Conservation (phyloP, 1,140 invertebrate species). For the Drosophila sp. region DNA sequence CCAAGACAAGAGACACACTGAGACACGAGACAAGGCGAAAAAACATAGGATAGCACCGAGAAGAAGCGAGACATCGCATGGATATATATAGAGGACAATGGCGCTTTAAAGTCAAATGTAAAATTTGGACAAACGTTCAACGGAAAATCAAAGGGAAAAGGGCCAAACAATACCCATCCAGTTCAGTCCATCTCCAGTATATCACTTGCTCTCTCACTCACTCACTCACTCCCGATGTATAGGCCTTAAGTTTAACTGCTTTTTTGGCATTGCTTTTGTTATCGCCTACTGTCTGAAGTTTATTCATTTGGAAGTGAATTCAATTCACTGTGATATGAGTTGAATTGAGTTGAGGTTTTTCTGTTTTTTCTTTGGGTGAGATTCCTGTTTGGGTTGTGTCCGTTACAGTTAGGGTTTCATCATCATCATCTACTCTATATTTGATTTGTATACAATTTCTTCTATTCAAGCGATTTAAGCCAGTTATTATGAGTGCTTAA, state of each 20-base stretch:
- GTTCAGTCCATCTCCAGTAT: no score
- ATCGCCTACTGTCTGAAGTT: slow-evolving; percentile 26
- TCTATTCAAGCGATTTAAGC: background rate
- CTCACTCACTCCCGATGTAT: background rate
- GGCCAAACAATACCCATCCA: slow-evolving; percentile 1
- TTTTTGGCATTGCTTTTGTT: slow-evolving; percentile 28
- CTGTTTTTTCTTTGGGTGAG: background rate
- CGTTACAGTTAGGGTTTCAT: background rate
- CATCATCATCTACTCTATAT: background rate
- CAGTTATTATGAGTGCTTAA: background rate
- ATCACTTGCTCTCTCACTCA: background rate
- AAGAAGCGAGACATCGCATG: background rate
- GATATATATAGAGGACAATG: slow-evolving; percentile 1
- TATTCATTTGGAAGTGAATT: slow-evolving; percentile 67
- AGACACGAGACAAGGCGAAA: background rate
- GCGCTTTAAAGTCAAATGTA: slow-evolving; percentile 15
- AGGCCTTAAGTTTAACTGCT: slow-evolving; percentile 15
- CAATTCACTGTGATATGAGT: slow-evolving; percentile 25
- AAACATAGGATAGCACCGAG: background rate
- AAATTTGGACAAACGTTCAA: slow-evolving; percentile 9
- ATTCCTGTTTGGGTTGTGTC: slow-evolving; percentile 18
- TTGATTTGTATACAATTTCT: slow-evolving; percentile 4
- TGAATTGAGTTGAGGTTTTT: slow-evolving; percentile 16
- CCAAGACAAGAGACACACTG: background rate
- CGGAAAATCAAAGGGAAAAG: slow-evolving; percentile 2